Base-by-base conservation (phyloP, 1,140 invertebrate species). In the Colletes gigas region DNA sequence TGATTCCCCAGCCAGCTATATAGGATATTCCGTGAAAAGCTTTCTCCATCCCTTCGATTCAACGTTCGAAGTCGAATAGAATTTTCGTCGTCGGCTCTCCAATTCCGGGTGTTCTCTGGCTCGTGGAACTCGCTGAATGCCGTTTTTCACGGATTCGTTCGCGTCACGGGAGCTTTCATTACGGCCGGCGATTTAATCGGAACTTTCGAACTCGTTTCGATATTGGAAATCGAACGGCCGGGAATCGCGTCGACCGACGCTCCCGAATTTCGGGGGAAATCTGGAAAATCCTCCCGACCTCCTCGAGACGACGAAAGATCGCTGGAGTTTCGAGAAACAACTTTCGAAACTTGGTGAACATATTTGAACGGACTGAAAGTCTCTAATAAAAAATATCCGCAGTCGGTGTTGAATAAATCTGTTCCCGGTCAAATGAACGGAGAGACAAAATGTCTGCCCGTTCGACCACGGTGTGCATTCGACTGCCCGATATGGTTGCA, bases 391-490 rank as follows among this genome's bases (percentile, higher is more conserved):
- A 30, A 30, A 30, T 30, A 30, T 30, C 30, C 2, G 30, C 30
- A 2, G 30, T 30, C 30, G 2, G 30, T 30, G 30, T 30, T 30
- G 30, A 30, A 30, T 0, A 30, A 30, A 30, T 30, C 50, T 10
- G 10, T 3, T 8, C 50, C 3, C 50, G 8, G 50, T 12, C 3
- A 3, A 50, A 3, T 10, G 30, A 19, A 9, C 19, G 70, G 41
- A 15, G 39, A 55, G 69, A 68, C 41, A 55, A 81, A 63, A 50
- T 75, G 60, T 73, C 19, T 44, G 55, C 50, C 9, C 44, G 2
- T 12, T 54, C 4, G 50, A 10, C n/a, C 55, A 5, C 55, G 8
- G n/a, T 19, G 17, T 30, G 2, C n/a, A 47, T 21, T 71, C n/a
- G 30, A 14, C 50, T 67, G 66, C 50, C 14, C 47, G 21, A 59